Base-by-base conservation (phyloP, 1,140 invertebrate species). In the Bombyx mandarina region DNA sequence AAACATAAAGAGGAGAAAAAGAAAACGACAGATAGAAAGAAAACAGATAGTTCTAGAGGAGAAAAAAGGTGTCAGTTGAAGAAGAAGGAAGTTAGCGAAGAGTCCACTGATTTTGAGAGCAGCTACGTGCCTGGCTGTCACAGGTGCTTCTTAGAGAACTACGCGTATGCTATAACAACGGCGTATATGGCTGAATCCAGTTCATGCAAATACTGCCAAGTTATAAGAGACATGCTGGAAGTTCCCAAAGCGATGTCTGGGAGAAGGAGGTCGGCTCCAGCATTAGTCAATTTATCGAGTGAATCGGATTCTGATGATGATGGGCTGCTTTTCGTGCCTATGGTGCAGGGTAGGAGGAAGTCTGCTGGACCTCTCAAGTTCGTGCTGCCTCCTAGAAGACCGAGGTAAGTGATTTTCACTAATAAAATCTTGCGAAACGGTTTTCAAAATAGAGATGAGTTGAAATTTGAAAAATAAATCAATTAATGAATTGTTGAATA, bases 141-240 rank as follows among this genome's bases (percentile, higher is more conserved):
- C 65, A 88, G 87, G 63, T 89, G 88, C 61, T 89, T 89, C 65
- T 71, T 89, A 49, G 88, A 89, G 57, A 88, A 81, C 58, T 88
- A 89, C 58, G 88, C 86, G 1, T 86, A 88, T 57, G 84, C 74
- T 43, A 76, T 89, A 50, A 88, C 80, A 0, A 77, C 86, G 58
- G 88, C 86, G 3, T 88, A 86, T 58, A 87, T 85, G 62, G 80
- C 73, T 26, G 79, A 88, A 56, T 77, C 86, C 1, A 74, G 71
- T 18, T 70, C 72, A 43, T 89, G 88, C 65, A 87, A 87, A 73
- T 89, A 84, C 66, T 89, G 88, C 71, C 86, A 87, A 52, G 86
- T 89, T 35, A 79, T 89, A 52, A 72, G 79, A 51, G 85, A 88
- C 56, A 85, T 88, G 74, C 67, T 88, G 42, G 86, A 87, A 52